Evolutionary conservation across 2,797 vertebrate species (phyloP), one percentile per base, ranked within the genome.

Genomic region (Sebastes vulpes): DNA sequence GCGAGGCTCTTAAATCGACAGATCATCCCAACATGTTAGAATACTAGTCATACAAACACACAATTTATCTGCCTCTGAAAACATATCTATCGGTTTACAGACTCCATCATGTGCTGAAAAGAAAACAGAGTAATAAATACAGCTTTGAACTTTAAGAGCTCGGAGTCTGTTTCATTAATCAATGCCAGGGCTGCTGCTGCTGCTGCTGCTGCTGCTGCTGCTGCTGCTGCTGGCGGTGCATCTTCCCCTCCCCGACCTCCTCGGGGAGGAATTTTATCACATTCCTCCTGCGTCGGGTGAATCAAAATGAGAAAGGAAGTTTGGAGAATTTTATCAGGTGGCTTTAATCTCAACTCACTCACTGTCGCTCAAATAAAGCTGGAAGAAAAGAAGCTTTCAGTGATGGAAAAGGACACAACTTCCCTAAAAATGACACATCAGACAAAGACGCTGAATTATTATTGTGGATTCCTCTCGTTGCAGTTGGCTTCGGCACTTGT

Each of bases 141-240:
- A 76, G 83, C 86, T 92, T 85, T 93, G 90, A 92, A 92, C 86
- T 77, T 79, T 78, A 79, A 79, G 82, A 77, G 81, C 75, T 80
- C 28, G 20, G 61, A 85, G 82, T 87, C 67, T 69, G 71, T 86
- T 91, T 90, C 83, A 90, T 89, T 85, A 93, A 89, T 95, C 90
- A 94, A 67, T 83, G 82, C 52, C 69, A 65, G 69, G 69, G 72
- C 58, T 60, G 82, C 80, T 84, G 88, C 88, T 35, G 29, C 29
- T 77, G 73, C 35, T 23, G 23, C 23, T 23, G 23, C 23, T 77
- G 73, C 35, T 77, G 73, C 35, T 23, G 23, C 23, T 23, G 23
- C 23, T 77, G 73, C 35, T 77, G 73, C 35, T 38, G 35, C 35
- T 38, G 35, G 83, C 65, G 77, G 76, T 73, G 76, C 85, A 79